Percentiles rank a stretch among this genome's conserved stretches.
phyloP scores from a whole-genome alignment of 2,888 invertebrate genomes.

The Heliconius charithonia region DNA sequence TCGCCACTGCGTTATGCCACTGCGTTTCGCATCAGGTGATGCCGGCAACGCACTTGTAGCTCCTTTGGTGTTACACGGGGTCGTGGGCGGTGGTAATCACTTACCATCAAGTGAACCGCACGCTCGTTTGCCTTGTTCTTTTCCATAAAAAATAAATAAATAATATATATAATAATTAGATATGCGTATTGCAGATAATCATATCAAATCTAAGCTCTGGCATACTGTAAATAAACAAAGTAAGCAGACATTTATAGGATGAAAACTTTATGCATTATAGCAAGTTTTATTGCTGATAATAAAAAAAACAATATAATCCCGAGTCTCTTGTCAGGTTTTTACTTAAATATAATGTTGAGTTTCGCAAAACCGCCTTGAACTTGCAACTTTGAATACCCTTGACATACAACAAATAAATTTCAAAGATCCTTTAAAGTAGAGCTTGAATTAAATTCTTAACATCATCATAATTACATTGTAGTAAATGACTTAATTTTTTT shows the following conservation, averaged over 20 bases:
- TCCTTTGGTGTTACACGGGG: too few species aligned
- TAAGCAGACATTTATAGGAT: background rate
- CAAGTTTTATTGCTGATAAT: background rate
- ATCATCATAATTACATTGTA: background rate
- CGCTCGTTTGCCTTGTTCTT: too few species aligned
- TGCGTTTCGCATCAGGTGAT: too few species aligned
- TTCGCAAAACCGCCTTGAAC: conserved; percentile 35
- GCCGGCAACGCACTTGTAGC: too few species aligned
- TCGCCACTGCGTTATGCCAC: too few species aligned
- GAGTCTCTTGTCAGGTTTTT: background rate
- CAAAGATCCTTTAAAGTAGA: conserved; percentile 4
- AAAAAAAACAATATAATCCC: background rate
- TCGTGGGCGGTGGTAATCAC: too few species aligned
- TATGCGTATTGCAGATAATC: background rate
- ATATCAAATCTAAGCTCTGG: background rate
- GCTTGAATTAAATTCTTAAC: background rate
- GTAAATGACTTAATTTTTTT: background rate
- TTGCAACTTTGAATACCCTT: conserved; percentile 30
- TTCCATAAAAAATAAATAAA: too few species aligned
- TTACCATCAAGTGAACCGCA: too few species aligned
- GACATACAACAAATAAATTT: conserved; percentile 30
- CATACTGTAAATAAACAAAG: background rate
- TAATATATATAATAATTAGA: too few species aligned
- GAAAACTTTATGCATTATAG: background rate
- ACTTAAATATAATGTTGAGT: conserved; percentile 10